Evolutionary conservation across 2,888 invertebrate genomes (phyloP), one percentile per base, ranked within the genome.

Genomic region (Trypoxylon attenuatum): DNA sequence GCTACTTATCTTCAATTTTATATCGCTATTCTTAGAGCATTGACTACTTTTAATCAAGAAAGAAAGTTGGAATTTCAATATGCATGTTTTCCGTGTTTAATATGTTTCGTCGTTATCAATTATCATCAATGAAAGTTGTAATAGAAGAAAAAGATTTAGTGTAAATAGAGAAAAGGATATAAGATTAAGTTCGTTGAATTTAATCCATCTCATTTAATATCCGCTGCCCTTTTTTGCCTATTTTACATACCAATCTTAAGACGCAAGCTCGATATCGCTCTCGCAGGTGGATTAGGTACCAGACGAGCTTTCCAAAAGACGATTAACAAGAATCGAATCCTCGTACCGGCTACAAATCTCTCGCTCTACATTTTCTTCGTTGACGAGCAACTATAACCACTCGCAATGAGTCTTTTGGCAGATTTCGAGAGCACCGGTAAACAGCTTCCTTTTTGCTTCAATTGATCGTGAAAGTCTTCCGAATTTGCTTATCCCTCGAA

Each of bases 241-340:
- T n/a, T n/a, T n/a, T n/a, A n/a, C n/a, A n/a, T n/a, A n/a, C n/a
- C n/a, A n/a, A n/a, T n/a, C n/a, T n/a, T n/a, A n/a, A n/a, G n/a
- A n/a, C n/a, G n/a, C n/a, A n/a, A n/a, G n/a, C n/a, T n/a, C n/a
- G n/a, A n/a, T n/a, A n/a, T n/a, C n/a, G n/a, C n/a, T n/a, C n/a
- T n/a, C n/a, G n/a, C n/a, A n/a, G n/a, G n/a, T n/a, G n/a, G 52
- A 41, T 64, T 73, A 55, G 64, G 61, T 71, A 66, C 49, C 27
- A 33, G 45, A 0, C 52, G 5, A 55, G 52, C 75, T 76, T 76
- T 76, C 75, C 76, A 76, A 76, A 76, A 76, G 49, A 55, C 60
- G 73, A 76, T 33, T 57, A 76, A 73, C 63, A 76, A 66, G 60
- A 75, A 52, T 52, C 33, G 18, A 39, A 21, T n/a, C 22, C 8